Evolutionary conservation across 2,797 vertebrate species (phyloP).

Genomic region (Trachops cirrhosus): DNA sequence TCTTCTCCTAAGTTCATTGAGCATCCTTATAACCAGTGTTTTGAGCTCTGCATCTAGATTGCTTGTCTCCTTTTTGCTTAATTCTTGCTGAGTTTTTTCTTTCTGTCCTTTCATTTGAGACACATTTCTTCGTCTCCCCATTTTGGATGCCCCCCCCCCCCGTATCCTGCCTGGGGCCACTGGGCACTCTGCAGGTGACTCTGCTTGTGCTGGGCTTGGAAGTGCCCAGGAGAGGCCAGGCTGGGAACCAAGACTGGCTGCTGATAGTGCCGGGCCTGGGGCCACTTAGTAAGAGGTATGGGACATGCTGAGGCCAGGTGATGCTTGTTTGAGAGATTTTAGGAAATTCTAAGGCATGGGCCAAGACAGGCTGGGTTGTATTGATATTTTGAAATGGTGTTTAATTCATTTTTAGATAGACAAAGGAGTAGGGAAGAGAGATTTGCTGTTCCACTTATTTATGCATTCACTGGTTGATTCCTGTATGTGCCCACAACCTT

Average conservation of each 20-base stretch:
- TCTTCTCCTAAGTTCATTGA: not conserved
- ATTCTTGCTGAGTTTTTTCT: not conserved
- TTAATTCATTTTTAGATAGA: not conserved
- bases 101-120: not conserved
- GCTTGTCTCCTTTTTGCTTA: not conserved
- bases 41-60: not conserved
- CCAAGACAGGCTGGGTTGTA: not conserved
- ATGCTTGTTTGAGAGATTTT: not conserved
- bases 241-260: too few species aligned
- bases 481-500: not conserved
- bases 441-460: not conserved
- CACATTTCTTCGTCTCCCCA: not conserved
- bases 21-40: not conserved
- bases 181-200: not conserved
- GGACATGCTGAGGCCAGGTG: not conserved
- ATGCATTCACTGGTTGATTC: not conserved
- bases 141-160: not conserved
- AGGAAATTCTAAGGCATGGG: not conserved
- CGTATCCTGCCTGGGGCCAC: not conserved
- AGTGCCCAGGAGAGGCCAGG: too few species aligned
- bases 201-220: too few species aligned
- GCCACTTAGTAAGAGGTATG: not conserved
- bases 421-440: not conserved
- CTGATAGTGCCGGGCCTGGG: not conserved
- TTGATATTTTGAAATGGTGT: not conserved